A percentile compares a stretch with the other conserved stretches of the same genome.
Evolutionary conservation across 2,888 invertebrate genomes (phyloP).

Genomic region (Thymelicus lineola): DNA sequence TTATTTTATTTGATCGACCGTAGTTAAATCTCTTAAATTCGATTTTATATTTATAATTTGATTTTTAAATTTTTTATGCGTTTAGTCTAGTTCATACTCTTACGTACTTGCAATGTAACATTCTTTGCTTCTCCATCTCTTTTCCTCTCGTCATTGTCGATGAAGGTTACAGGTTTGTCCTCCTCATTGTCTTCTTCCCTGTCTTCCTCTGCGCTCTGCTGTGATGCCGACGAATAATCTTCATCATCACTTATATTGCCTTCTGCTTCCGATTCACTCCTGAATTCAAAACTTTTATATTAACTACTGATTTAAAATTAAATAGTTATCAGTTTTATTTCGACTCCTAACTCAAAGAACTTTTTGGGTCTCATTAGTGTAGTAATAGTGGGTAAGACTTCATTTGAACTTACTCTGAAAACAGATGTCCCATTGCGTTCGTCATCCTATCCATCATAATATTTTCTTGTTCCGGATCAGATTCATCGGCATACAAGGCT

Average conservation of each 20-base stretch:
- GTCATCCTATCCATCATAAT: constrained; percentile 89
- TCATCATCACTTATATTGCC: constrained; percentile 70
- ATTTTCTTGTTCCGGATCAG: constrained; percentile 91
- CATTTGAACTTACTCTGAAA: constrained; percentile 87
- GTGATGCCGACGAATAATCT: constrained; percentile 69
- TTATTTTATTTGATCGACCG: too few species aligned
- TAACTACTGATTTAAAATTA: background rate
- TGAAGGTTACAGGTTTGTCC: constrained; percentile 66
- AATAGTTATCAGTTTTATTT: background rate
- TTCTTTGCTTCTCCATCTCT: constrained; percentile 64
- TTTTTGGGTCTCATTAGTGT: too few species aligned
- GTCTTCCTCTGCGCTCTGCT: constrained; percentile 66
- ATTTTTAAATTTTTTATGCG: too few species aligned
- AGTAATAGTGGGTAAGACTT: background rate
- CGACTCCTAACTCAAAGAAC: too few species aligned
- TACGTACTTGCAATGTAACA: constrained; percentile 68
- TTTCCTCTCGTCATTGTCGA: constrained; percentile 62
- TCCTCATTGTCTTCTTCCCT: constrained; percentile 53
- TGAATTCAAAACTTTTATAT: constrained; percentile 11
- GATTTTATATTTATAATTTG: too few species aligned
- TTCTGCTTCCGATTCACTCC: constrained; percentile 75
- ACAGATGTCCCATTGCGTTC: constrained; percentile 90
- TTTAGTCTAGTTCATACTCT: background rate
- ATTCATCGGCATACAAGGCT: constrained; percentile 86
- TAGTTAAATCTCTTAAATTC: too few species aligned